Percentiles rank a stretch among this genome's conserved stretches.
Conservation (phyloP, 1,140 invertebrate species). For the Habropoda laboriosa region DNA sequence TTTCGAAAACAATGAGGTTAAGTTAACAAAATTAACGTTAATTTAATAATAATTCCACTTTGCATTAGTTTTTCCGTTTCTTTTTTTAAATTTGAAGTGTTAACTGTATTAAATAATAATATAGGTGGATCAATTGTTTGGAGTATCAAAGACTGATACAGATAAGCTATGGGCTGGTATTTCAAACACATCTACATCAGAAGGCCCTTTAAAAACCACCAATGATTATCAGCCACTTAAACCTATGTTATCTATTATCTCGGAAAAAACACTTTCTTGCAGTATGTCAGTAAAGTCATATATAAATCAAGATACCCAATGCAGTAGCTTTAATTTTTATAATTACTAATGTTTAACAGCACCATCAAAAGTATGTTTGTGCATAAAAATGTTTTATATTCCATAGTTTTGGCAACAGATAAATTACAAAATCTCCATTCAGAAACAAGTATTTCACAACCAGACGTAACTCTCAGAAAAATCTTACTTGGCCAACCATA, state of each 20-base stretch:
- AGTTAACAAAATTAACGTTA: conserved; percentile 7
- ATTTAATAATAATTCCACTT: background rate
- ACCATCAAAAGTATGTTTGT: background rate
- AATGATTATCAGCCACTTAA: conserved; percentile 74
- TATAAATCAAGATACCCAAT: background rate
- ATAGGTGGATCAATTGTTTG: conserved; percentile 74
- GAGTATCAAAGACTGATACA: conserved; percentile 74
- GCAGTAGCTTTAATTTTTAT: background rate
- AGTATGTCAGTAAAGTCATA: conserved; percentile 69
- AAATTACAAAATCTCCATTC: conserved; percentile 67
- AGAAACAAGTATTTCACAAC: conserved; percentile 66
- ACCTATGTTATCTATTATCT: conserved; percentile 76
- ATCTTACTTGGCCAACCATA: conserved; percentile 80
- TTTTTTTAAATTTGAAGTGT: background rate
- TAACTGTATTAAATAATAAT: background rate
- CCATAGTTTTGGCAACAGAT: conserved; percentile 71
- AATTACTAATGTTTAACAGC: background rate
- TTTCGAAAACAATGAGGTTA: conserved; percentile 76
- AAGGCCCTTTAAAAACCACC: conserved; percentile 62
- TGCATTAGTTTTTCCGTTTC: background rate
- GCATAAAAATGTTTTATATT: conserved; percentile 29
- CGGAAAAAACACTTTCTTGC: conserved; percentile 74
- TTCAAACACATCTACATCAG: conserved; percentile 66
- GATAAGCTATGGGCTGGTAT: conserved; percentile 72
- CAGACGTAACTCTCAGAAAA: conserved; percentile 77